Conservation (phyloP, 2,888 invertebrate species). For the Tipula unca region DNA sequence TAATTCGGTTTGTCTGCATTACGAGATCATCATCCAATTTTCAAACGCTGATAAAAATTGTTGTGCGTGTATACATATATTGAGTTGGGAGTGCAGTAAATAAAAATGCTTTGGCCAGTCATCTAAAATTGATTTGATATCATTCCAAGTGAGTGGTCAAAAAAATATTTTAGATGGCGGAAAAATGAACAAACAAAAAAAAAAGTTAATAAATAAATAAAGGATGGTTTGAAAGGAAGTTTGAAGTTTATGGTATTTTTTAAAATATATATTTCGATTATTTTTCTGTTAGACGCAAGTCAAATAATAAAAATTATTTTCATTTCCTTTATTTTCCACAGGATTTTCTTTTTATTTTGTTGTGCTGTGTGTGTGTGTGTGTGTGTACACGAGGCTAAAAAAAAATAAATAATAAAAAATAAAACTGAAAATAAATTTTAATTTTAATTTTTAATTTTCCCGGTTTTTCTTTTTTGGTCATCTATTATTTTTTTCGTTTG, state of each 20-base stretch:
- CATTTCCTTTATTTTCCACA: not conserved
- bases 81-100: not conserved
- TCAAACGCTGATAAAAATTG: no score
- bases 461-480: not conserved
- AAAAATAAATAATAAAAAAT: no score
- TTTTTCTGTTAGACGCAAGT: not conserved
- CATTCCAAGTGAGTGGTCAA: not conserved
- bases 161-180: not conserved
- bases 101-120: not conserved
- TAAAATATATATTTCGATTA: not conserved
- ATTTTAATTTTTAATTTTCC: conserved; percentile 8
- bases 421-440: not conserved
- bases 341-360: not conserved
- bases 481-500: not conserved
- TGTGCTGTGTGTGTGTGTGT: not conserved
- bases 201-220: not conserved
- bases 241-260: not conserved
- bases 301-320: not conserved
- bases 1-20: no score
- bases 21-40: no score
- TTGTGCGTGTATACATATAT: no score
- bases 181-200: no score
- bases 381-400: not conserved
- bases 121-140: not conserved
- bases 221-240: not conserved